Conservation (phyloP, 2,113 vertebrate genomes). For the Notiomystis cincta region DNA sequence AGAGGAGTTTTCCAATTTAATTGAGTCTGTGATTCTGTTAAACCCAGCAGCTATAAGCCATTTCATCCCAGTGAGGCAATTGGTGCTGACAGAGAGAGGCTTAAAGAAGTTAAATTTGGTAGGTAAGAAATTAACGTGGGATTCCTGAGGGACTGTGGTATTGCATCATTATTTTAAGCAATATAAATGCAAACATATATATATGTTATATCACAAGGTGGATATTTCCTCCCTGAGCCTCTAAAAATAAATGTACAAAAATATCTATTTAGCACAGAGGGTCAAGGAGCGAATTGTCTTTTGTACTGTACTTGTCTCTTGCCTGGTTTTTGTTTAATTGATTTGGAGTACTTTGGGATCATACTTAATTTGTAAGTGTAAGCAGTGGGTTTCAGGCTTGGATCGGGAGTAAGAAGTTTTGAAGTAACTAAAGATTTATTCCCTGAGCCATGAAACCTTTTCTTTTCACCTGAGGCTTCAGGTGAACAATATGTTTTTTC, state of each 20-base stretch:
- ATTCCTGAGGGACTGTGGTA: background rate
- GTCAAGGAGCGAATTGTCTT: background rate
- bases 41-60: background rate
- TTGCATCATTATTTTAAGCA: background rate
- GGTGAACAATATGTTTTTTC: background rate
- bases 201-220: background rate
- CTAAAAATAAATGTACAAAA: background rate
- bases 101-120: background rate
- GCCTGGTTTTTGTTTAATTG: background rate
- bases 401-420: background rate
- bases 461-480: background rate
- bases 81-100: background rate
- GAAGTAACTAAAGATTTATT: background rate
- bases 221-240: background rate
- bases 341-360: background rate
- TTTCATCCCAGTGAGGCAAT: background rate
- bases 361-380: background rate
- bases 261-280: background rate
- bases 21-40: background rate
- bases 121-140: background rate
- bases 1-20: background rate
- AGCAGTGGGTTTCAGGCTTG: background rate
- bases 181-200: background rate
- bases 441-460: background rate
- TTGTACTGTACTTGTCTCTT: background rate